Percentiles rank a stretch among this genome's conserved stretches.
Conservation (phyloP, 2,888 invertebrate genomes). For the Diloba caeruleocephala region DNA sequence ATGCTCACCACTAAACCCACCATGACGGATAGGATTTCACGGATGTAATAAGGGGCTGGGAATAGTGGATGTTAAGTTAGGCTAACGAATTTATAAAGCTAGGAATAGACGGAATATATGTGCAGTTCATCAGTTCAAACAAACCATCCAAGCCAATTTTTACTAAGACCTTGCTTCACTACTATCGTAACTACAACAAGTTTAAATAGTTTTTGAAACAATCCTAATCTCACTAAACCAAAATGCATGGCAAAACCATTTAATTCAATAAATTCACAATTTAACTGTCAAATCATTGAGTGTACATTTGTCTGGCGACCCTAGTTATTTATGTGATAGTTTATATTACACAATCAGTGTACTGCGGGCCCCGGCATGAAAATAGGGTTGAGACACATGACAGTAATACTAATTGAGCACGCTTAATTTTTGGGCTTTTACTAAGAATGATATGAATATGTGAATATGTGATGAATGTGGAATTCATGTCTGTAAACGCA, state of each 20-base stretch:
- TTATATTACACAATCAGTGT: slow-evolving; percentile 65
- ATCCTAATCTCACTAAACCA: slow-evolving; percentile 21
- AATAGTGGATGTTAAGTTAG: slow-evolving; percentile 2
- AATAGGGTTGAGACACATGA: slow-evolving; percentile 53
- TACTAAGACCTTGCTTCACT: too few relatives aligned
- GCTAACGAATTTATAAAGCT: neutral
- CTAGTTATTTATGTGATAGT: slow-evolving; percentile 56
- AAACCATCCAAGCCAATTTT: too few relatives aligned
- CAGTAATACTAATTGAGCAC: neutral
- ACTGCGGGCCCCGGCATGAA: slow-evolving; percentile 58
- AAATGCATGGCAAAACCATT: slow-evolving; percentile 59
- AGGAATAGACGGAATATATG: too few relatives aligned
- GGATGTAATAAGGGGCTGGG: slow-evolving; percentile 31
- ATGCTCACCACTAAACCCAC: slow-evolving; percentile 58
- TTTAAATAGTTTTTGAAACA: neutral
- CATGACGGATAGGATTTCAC: slow-evolving; percentile 55
- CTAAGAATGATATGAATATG: too few relatives aligned
- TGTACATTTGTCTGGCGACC: slow-evolving; percentile 65
- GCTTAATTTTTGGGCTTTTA: too few relatives aligned
- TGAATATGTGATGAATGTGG: too few relatives aligned
- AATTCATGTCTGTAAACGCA: too few relatives aligned
- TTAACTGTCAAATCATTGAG: slow-evolving; percentile 85
- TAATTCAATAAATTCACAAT: slow-evolving; percentile 80
- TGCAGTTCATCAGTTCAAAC: too few relatives aligned
- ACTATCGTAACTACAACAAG: too few relatives aligned